Conservation (phyloP, 2,888 invertebrate species). For the Nemoura dubitans region DNA sequence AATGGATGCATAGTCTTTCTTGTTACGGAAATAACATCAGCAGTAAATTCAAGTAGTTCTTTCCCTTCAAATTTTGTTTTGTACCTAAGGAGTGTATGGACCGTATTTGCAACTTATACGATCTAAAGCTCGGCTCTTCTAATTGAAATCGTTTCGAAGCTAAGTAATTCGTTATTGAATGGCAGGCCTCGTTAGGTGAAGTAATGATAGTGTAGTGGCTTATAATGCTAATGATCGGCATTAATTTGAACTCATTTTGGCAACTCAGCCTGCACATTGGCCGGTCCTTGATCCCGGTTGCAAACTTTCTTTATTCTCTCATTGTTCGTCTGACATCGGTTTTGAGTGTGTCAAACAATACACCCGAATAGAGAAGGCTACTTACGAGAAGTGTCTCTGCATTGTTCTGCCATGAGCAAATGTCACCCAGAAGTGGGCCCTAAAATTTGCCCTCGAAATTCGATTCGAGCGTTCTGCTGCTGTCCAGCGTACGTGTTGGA, state of each 20-base stretch:
- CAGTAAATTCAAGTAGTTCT: neutral
- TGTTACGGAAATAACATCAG: neutral
- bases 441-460: conserved; percentile 1
- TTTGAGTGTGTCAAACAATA: neutral
- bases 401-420: neutral
- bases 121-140: neutral
- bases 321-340: neutral
- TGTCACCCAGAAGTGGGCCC: neutral
- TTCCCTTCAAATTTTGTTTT: neutral
- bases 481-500: neutral
- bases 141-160: neutral
- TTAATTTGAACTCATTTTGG: conserved; percentile 24
- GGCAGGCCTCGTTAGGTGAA: neutral
- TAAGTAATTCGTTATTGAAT: neutral
- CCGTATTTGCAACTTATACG: neutral
- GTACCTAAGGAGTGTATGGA: too few species aligned
- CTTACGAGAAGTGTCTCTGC: neutral
- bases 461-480: neutral
- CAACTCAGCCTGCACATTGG: conserved; percentile 43
- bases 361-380: neutral
- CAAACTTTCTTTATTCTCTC: conserved; percentile 22
- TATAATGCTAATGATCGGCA: neutral
- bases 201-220: neutral
- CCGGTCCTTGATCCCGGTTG: conserved; percentile 48
- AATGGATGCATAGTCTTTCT: neutral